Conservation (phyloP, 2,797 vertebrate genomes). For the Martes flavigula region DNA sequence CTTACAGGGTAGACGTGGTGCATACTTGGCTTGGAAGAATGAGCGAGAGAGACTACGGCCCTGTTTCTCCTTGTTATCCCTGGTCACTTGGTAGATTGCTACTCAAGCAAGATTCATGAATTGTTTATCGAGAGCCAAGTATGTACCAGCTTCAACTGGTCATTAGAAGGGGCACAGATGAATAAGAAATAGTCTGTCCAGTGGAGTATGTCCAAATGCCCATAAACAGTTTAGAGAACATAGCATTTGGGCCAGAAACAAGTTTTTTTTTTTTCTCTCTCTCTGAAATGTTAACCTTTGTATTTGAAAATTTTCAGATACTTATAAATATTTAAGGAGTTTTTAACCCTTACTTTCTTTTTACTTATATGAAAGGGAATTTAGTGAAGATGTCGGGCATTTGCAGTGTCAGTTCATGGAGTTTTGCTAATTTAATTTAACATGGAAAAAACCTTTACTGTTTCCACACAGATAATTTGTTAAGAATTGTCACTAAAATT, state of each 20-base stretch:
- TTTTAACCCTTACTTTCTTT: neutral
- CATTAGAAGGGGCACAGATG: neutral
- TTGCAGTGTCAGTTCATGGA: neutral
- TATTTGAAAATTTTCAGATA: neutral
- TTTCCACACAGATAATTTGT: neutral
- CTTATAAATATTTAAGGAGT: neutral
- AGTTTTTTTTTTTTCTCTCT: neutral
- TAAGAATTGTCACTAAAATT: constrained; percentile 2
- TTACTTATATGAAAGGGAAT: neutral
- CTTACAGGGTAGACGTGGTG: neutral
- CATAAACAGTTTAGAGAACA: neutral
- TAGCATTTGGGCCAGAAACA: neutral
- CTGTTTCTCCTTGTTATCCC: neutral
- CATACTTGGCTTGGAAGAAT: neutral
- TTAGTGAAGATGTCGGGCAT: neutral
- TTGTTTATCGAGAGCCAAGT: neutral
- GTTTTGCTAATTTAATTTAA: constrained; percentile 14
- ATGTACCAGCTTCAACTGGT: neutral
- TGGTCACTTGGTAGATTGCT: neutral
- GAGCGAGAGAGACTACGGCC: neutral
- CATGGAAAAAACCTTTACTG: neutral
- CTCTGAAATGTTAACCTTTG: neutral
- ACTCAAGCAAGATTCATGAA: neutral
- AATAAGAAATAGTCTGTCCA: neutral
- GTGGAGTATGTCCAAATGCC: neutral